Conservation (phyloP, 2,797 vertebrate genomes). For the Galaxias olidus region DNA sequence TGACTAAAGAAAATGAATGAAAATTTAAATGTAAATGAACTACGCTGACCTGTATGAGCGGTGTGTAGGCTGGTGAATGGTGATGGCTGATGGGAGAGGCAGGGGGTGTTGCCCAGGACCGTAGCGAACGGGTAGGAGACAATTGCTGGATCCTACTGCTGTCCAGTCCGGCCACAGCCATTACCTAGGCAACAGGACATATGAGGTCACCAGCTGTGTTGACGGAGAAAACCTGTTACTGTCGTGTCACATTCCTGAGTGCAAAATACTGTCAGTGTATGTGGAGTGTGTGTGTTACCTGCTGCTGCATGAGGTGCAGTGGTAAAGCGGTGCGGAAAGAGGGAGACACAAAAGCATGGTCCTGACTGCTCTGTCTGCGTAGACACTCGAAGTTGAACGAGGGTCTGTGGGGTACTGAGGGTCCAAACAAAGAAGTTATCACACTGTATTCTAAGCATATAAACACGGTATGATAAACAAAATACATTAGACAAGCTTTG, state of each 20-base stretch:
- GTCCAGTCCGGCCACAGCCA: conserved; percentile 91
- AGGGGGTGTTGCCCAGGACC: conserved; percentile 93
- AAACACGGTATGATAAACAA: too few species aligned
- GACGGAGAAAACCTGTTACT: background rate
- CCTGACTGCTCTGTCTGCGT: conserved; percentile 85
- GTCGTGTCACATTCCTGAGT: background rate
- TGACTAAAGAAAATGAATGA: too few species aligned
- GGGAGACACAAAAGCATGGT: conserved; percentile 79
- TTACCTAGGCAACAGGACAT: conserved; percentile 75
- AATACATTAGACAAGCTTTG: too few species aligned
- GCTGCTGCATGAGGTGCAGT: conserved; percentile 90
- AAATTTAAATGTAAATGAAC: background rate
- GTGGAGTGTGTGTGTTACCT: conserved; percentile 63
- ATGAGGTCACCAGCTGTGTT: conserved; percentile 9
- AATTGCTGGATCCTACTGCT: conserved; percentile 82
- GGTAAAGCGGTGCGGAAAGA: conserved; percentile 85
- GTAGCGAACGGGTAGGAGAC: conserved; percentile 87
- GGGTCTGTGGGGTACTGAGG: conserved; percentile 82
- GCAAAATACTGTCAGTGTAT: background rate
- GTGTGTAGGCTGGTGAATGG: conserved; percentile 81
- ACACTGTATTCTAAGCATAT: background rate
- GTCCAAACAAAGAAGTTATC: conserved; percentile 12
- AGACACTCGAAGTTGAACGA: conserved; percentile 96
- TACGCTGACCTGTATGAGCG: conserved; percentile 79
- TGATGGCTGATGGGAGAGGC: conserved; percentile 83